Conservation (phyloP, 2,797 vertebrate species). For the Thaleichthys pacificus region DNA sequence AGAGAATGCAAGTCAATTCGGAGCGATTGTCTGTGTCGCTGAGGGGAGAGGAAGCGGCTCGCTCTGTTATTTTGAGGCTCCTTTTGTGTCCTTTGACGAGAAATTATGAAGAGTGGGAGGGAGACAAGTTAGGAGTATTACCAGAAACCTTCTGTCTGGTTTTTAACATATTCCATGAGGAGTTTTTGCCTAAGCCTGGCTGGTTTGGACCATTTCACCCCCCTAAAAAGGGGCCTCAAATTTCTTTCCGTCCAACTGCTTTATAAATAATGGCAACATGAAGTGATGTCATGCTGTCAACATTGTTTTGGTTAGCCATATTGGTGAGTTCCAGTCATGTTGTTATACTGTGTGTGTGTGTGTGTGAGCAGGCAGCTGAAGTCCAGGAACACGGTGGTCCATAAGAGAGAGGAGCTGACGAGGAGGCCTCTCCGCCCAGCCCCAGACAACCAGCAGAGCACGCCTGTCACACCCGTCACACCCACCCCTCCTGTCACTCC, state of each 20-base stretch:
- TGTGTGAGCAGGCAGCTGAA: slow-evolving; percentile 58
- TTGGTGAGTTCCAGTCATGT: neutral
- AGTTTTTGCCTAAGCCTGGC: neutral
- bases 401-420: slow-evolving; percentile 56
- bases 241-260: neutral
- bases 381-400: slow-evolving; percentile 49
- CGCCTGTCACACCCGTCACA: neutral
- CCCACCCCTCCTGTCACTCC: slow-evolving; percentile 44
- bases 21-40: neutral
- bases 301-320: neutral
- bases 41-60: neutral
- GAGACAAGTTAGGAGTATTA: neutral
- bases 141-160: neutral
- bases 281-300: neutral
- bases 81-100: neutral
- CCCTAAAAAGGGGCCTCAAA: neutral
- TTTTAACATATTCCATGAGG: neutral
- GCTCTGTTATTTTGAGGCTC: neutral
- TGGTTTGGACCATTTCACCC: neutral
- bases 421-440: slow-evolving; percentile 55
- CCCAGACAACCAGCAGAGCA: slow-evolving; percentile 21
- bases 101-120: neutral
- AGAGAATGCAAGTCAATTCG: neutral
- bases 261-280: neutral
- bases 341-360: neutral